A percentile compares a stretch with the other conserved stretches of the same genome.
phyloP scores from a whole-genome alignment of 2,888 invertebrate genomes.

The Synergus japonicus region DNA sequence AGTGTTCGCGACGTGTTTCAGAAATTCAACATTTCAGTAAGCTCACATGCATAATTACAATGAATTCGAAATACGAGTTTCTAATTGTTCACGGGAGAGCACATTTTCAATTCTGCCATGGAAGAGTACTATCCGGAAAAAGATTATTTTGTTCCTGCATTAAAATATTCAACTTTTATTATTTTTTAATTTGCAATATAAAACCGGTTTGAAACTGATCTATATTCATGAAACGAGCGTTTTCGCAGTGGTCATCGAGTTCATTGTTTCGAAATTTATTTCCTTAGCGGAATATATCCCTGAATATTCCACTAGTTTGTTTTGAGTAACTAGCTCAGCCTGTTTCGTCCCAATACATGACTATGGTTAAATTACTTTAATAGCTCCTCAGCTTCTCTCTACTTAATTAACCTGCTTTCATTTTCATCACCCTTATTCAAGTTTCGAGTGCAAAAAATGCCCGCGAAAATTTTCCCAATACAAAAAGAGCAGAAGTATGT shows the following conservation, averaged over 20 bases:
- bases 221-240: conserved; percentile 21
- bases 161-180: neutral
- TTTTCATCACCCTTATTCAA: neutral
- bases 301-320: neutral
- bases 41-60: neutral
- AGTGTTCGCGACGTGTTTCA: neutral
- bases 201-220: conserved; percentile 13
- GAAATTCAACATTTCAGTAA: neutral
- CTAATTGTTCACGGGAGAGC: neutral
- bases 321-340: neutral
- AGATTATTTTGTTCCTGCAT: neutral
- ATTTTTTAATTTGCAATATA: neutral
- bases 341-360: neutral
- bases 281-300: neutral
- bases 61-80: neutral
- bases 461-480: neutral
- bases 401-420: neutral
- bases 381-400: neutral
- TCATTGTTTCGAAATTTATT: conserved; percentile 15
- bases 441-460: neutral
- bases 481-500: neutral
- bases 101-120: neutral
- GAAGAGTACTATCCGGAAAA: neutral
- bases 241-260: conserved; percentile 1
- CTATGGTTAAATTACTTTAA: neutral